These are phyloP conservation scores for Liparis tanakae DNA, from an alignment of 2,797 vertebrate species.

Conservation along the genomic window DNA sequence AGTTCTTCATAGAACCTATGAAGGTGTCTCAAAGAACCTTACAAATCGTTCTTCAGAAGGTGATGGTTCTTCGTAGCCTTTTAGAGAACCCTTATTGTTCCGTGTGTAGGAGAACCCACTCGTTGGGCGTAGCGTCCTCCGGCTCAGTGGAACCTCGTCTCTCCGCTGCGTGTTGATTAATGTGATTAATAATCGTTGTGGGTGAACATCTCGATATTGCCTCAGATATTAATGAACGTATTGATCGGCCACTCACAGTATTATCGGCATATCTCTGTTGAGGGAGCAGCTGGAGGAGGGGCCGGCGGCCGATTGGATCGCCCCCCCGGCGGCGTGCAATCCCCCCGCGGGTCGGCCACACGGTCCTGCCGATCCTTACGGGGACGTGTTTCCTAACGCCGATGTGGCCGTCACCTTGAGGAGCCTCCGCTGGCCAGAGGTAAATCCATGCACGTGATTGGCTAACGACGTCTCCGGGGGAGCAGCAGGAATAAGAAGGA, in stretches of 20 bases:
- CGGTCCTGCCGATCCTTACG: conserved; percentile 40
- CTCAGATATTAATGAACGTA: conserved; percentile 70
- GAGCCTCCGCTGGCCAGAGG: conserved; percentile 72
- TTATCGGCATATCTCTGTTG: conserved; percentile 65
- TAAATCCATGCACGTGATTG: conserved; percentile 73
- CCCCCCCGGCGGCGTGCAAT: conserved; percentile 18
- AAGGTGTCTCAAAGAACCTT: too few species aligned
- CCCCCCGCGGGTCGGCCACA: conserved; percentile 25
- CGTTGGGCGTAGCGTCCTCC: background rate
- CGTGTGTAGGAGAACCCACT: too few species aligned
- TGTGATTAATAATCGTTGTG: conserved; percentile 68
- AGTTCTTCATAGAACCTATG: too few species aligned
- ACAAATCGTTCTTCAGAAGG: too few species aligned
- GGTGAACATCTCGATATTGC: conserved; percentile 67
- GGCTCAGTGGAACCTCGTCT: conserved; percentile 40
- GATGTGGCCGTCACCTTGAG: conserved; percentile 72
- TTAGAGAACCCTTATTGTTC: too few species aligned
- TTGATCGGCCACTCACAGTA: conserved; percentile 66
- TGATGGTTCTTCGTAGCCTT: too few species aligned
- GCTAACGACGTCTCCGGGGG: conserved; percentile 77
- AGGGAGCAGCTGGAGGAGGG: conserved; percentile 29
- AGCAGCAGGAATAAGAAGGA: conserved; percentile 34
- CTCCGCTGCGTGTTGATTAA: conserved; percentile 63
- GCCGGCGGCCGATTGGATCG: conserved; percentile 36
- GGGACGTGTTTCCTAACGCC: conserved; percentile 46